phyloP scores from a whole-genome alignment of 2,113 vertebrate genomes.

The Microcebus griseorufus region DNA sequence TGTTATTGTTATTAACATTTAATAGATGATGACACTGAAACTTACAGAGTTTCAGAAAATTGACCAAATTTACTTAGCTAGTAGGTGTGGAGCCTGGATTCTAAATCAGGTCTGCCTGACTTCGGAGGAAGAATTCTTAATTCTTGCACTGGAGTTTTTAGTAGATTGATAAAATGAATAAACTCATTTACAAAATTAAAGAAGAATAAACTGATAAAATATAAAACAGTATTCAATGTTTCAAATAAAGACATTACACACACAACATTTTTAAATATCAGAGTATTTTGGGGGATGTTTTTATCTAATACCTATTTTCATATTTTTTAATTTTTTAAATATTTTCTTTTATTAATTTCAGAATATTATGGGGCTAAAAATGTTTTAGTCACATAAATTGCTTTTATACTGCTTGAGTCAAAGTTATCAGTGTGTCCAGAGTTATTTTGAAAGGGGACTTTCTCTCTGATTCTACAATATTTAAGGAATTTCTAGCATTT shows the following conservation, averaged over 20 bases:
- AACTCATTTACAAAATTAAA: neutral
- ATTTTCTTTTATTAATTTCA: too few species aligned
- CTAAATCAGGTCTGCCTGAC: neutral
- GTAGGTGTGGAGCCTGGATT: neutral
- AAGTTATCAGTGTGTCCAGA: neutral
- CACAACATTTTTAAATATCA: neutral
- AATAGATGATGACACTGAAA: neutral
- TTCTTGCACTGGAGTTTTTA: neutral
- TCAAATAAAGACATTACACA: neutral
- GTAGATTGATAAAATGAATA: neutral
- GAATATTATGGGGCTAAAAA: too few species aligned
- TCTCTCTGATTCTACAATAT: neutral
- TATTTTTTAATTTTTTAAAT: neutral
- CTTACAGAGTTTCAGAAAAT: constrained; percentile 40
- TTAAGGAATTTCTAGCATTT: constrained; percentile 13
- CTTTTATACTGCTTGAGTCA: too few species aligned
- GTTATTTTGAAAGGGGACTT: neutral
- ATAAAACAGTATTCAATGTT: neutral
- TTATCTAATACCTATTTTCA: too few species aligned
- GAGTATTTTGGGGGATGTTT: too few species aligned
- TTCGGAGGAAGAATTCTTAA: constrained; percentile 17
- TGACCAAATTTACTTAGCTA: neutral
- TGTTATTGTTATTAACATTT: constrained; percentile 20
- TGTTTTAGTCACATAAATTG: too few species aligned
- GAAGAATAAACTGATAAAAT: constrained; percentile 26